Evolutionary conservation across 92 coral and sea anemone species (phyloP), one percentile per base, ranked within the genome.

Genomic region (Plumapathes pennacea): DNA sequence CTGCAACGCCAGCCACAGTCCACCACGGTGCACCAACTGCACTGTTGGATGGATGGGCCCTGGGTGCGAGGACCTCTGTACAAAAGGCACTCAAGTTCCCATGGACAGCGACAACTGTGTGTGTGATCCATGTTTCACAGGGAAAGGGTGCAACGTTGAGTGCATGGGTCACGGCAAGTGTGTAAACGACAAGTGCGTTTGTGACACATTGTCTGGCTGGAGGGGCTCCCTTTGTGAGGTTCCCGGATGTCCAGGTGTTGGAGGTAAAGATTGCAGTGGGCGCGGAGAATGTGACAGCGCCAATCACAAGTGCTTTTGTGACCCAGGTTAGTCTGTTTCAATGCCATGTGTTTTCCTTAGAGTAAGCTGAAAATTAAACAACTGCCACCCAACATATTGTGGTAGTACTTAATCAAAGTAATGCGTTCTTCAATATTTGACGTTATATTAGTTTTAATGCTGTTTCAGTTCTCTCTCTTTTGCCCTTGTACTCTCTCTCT

Each of bases 211-310:
- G 27, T 61, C 76, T 27, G 97, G 97, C n/a, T 91, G 97, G 97
- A 71, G 95, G 33, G 97, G 97, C 10, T 79, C 96, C 21, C 64
- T 91, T 4, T 91, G 97, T 69, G 97, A 91, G 58, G 90, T 91
- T n/a, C 97, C 97, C 43, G 97, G 97, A 56, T 91, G 97, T 57
- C 95, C 96, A 31, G 97, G 97, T 12, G 65, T 68, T 32, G 69
- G 25, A 22, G 86, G 89, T 59, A 76, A 76, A 54, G 97, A 91
- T 69, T 91, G 97, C 46, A 83, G 92, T 68, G 92, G 97, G 28
- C 90, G 88, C 64, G 97, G 97, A 17, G 69, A 77, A 40, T 91
- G 97, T 42, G 95, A 84, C 53, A 91, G 97, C 51, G 62, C 89
- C 44, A 89, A 83, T 32, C 90, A 81, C 58, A 67, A 81, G 39